These are phyloP conservation scores for Orgyia antiqua DNA, from an alignment of 2,888 invertebrate genomes.

Conservation along the genomic window DNA sequence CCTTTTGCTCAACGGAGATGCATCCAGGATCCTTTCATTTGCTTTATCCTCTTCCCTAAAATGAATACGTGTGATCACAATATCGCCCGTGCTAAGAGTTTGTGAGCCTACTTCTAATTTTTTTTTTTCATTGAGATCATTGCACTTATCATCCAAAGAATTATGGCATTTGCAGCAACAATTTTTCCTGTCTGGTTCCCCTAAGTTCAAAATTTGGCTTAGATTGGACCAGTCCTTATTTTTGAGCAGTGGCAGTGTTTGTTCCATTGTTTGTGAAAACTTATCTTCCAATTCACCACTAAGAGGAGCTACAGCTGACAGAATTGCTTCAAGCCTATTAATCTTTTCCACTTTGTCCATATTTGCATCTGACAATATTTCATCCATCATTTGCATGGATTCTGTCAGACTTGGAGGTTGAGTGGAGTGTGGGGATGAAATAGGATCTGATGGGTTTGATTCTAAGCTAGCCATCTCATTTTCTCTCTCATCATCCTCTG, in stretches of 20 bases:
- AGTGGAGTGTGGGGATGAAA: conserved; percentile 85
- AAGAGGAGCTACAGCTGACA: conserved; percentile 87
- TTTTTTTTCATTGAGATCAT: conserved; percentile 67
- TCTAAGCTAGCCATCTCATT: conserved; percentile 90
- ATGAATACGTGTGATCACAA: conserved; percentile 91
- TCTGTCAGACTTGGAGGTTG: conserved; percentile 91
- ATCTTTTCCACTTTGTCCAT: conserved; percentile 92
- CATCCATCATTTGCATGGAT: conserved; percentile 93
- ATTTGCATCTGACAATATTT: conserved; percentile 87
- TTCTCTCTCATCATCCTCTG: conserved; percentile 84
- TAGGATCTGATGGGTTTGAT: conserved; percentile 86
- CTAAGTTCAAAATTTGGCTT: conserved; percentile 69
- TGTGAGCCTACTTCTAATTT: conserved; percentile 83
- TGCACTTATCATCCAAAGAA: conserved; percentile 55
- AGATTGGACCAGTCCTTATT: conserved; percentile 75
- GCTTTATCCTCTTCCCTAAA: conserved; percentile 72
- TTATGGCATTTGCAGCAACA: conserved; percentile 79
- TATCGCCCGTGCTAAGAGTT: conserved; percentile 94
- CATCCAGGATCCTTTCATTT: conserved; percentile 66
- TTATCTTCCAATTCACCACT: conserved; percentile 78
- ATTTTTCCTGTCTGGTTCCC: conserved; percentile 61
- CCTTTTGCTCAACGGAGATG: conserved; percentile 62
- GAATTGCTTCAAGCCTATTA: conserved; percentile 90
- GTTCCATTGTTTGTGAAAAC: conserved; percentile 74
- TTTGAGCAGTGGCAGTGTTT: conserved; percentile 71